Evolutionary conservation across 1,140 invertebrate genomes (phyloP).

Genomic region (Myzus persicae): DNA sequence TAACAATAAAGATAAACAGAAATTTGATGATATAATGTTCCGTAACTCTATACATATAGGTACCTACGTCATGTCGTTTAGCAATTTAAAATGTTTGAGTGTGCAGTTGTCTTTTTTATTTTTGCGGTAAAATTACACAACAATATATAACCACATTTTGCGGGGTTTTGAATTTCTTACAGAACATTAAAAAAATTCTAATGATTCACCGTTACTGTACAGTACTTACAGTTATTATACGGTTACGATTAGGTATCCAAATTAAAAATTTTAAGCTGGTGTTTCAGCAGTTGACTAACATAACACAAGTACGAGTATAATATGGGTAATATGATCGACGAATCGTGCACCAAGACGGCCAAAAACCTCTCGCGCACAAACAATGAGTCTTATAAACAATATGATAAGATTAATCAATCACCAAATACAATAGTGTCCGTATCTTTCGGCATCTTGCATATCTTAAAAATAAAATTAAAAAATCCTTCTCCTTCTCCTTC

Average conservation of each 20-base stretch:
- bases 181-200: neutral
- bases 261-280: neutral
- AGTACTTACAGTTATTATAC: neutral
- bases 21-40: neutral
- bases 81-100: neutral
- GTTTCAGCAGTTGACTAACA: neutral
- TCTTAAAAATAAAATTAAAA: neutral
- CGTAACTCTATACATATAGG: neutral
- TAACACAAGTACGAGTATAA: neutral
- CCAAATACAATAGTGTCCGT: conserved; percentile 27
- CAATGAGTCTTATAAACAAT: conserved; percentile 24
- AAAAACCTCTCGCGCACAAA: neutral
- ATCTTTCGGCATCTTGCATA: conserved; percentile 26
- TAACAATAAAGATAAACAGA: neutral
- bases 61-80: neutral
- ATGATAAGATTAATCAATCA: conserved; percentile 48
- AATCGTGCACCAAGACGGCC: neutral
- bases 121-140: neutral
- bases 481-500: neutral
- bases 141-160: neutral
- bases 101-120: neutral
- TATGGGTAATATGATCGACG: neutral
- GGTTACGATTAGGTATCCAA: neutral
- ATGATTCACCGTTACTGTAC: no score
- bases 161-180: neutral